Percentiles rank a stretch among this genome's conserved stretches.
Conservation (phyloP, 2,113 vertebrate species). For the Calcarius ornatus region DNA sequence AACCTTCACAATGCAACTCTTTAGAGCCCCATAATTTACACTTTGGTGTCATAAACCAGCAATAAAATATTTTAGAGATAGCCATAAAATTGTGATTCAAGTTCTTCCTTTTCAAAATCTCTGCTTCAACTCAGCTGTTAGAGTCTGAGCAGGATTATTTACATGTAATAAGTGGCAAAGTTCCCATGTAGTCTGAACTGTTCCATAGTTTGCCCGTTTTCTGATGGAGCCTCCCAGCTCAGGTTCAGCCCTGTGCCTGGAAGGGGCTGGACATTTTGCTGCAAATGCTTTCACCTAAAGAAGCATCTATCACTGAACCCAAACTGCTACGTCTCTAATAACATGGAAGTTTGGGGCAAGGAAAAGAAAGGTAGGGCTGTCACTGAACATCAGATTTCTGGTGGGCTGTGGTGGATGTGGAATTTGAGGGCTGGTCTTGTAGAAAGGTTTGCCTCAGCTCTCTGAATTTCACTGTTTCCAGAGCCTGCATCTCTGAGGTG, state of each 20-base stretch:
- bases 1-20: neutral
- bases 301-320: neutral
- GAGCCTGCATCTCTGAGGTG: neutral
- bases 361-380: neutral
- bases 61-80: slow-evolving; percentile 31
- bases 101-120: neutral
- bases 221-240: neutral
- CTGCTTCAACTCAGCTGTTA: neutral
- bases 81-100: neutral
- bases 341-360: neutral
- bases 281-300: neutral
- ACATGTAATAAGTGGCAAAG: neutral
- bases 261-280: neutral
- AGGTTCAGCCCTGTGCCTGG: neutral
- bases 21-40: slow-evolving; percentile 10
- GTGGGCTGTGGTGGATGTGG: neutral
- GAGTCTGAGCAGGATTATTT: neutral
- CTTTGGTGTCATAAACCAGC: neutral
- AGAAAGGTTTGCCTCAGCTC: neutral
- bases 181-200: neutral
- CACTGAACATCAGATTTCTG: neutral
- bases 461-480: neutral
- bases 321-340: neutral
- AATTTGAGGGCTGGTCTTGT: neutral
- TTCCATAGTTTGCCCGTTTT: accelerated